Conservation (phyloP, 2,113 vertebrate genomes). For the Murina feae region DNA sequence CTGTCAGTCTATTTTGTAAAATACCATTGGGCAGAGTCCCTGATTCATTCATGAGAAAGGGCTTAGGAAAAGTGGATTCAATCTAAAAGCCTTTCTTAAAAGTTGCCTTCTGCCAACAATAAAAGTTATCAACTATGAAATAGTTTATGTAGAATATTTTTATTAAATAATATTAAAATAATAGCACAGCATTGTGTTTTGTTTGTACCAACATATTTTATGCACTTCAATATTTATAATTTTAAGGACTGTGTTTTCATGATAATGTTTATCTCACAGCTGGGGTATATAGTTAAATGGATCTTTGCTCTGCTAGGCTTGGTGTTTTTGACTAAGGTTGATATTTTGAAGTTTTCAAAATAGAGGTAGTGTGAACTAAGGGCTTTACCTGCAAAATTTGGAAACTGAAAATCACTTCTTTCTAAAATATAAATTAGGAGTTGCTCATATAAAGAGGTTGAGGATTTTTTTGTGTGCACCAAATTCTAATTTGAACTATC, state of each 20-base stretch:
- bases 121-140: neutral
- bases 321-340: neutral
- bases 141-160: neutral
- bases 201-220: neutral
- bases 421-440: neutral
- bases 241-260: neutral
- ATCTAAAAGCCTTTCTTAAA: neutral
- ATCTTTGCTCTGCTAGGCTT: neutral
- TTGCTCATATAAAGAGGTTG: neutral
- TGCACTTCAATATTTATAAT: neutral
- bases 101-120: neutral
- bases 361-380: slow-evolving; percentile 12
- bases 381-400: neutral
- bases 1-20: neutral
- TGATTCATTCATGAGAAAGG: neutral
- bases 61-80: neutral
- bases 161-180: neutral
- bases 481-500: neutral
- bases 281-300: neutral
- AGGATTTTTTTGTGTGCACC: neutral
- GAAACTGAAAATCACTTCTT: neutral
- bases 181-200: neutral
- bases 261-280: neutral
- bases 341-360: slow-evolving; percentile 46
- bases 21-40: neutral